A percentile compares a stretch with the other conserved stretches of the same genome.
Conservation (phyloP, 1,140 invertebrate genomes). For the Drosophila bifasciata region DNA sequence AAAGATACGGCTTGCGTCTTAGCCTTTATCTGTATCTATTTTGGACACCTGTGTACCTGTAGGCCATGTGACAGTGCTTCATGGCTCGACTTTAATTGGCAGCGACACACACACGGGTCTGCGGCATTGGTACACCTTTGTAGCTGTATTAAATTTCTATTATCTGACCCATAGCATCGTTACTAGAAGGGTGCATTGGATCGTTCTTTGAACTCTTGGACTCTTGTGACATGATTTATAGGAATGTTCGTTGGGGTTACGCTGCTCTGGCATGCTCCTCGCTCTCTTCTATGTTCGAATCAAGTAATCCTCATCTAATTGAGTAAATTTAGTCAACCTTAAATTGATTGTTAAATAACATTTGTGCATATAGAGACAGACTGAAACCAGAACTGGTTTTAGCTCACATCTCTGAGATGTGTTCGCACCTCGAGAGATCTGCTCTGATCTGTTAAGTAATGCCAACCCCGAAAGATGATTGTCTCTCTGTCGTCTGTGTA, state of each 20-base stretch:
- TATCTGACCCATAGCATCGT: slow-evolving; percentile 31
- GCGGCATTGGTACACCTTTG: slow-evolving; percentile 26
- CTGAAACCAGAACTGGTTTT: slow-evolving; percentile 60
- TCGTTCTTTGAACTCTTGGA: slow-evolving; percentile 23
- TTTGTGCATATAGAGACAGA: slow-evolving; percentile 12
- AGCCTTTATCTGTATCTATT: slow-evolving; percentile 7
- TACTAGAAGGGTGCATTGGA: slow-evolving; percentile 21
- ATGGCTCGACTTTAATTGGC: slow-evolving; percentile 34
- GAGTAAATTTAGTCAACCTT: slow-evolving; percentile 40
- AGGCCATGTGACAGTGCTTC: slow-evolving; percentile 45
- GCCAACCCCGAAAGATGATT: slow-evolving; percentile 52
- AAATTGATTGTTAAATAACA: slow-evolving; percentile 53
- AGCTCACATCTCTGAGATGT: slow-evolving; percentile 19
- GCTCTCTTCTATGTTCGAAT: too few species aligned
- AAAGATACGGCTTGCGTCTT: slow-evolving; percentile 16
- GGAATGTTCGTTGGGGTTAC: neutral
- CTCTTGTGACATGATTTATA: slow-evolving; percentile 37
- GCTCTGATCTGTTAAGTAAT: slow-evolving; percentile 51
- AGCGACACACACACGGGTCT: slow-evolving; percentile 5
- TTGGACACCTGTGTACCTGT: slow-evolving; percentile 23
- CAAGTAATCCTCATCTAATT: slow-evolving; percentile 26
- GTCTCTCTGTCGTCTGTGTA: slow-evolving; percentile 52
- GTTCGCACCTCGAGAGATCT: slow-evolving; percentile 50
- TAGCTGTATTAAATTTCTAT: slow-evolving; percentile 45
- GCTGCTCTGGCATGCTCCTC: slow-evolving; percentile 4